Conservation (phyloP, 2,797 vertebrate genomes). For the Amazona finschi region DNA sequence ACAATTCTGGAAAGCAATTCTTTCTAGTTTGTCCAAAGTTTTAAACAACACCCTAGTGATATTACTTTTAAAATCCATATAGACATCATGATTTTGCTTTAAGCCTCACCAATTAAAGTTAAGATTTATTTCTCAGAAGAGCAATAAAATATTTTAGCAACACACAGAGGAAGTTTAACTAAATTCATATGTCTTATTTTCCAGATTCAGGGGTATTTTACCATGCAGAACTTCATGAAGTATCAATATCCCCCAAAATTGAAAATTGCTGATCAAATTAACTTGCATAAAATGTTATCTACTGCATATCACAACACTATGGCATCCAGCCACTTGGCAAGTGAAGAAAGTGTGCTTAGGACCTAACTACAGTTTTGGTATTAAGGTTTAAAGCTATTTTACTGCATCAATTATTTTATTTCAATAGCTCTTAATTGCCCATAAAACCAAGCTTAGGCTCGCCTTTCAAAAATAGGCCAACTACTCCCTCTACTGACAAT, state of each 20-base stretch:
- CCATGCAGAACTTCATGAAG: background rate
- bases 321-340: background rate
- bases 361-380: background rate
- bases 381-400: slow-evolving; percentile 29
- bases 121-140: slow-evolving; percentile 48
- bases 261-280: background rate
- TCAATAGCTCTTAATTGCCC: background rate
- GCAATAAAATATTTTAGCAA: slow-evolving; percentile 35
- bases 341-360: background rate
- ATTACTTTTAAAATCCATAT: slow-evolving; percentile 36
- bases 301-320: background rate
- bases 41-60: slow-evolving; percentile 35
- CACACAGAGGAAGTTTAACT: background rate
- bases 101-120: slow-evolving; percentile 4
- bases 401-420: slow-evolving; percentile 26
- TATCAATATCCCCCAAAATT: background rate
- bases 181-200: background rate
- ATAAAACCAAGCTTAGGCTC: background rate
- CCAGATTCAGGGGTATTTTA: background rate
- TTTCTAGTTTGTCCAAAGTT: slow-evolving; percentile 45
- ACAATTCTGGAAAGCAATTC: background rate
- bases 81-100: slow-evolving; percentile 33
- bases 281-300: background rate
- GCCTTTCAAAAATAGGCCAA: slow-evolving; percentile 45
- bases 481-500: slow-evolving; percentile 69